Percentiles rank a stretch among this genome's conserved stretches.
These are phyloP conservation scores for Florisuga fusca DNA, from an alignment of 2,797 vertebrate genomes.

Conservation along the genomic window DNA sequence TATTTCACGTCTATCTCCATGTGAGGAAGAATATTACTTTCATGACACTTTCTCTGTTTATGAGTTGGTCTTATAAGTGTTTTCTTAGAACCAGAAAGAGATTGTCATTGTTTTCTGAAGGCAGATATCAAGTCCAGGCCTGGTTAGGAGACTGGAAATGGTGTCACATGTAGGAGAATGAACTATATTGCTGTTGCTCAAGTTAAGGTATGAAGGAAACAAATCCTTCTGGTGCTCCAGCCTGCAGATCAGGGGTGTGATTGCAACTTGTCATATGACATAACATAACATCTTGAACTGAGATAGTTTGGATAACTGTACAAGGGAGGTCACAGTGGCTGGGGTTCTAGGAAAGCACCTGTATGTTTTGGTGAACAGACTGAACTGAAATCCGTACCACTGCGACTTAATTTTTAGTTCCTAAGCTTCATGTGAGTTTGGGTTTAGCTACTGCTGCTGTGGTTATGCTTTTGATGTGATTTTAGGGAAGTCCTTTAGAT, in stretches of 20 bases:
- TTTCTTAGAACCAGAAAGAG: background rate
- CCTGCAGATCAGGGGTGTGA: background rate
- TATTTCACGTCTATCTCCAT: background rate
- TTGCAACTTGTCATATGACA: background rate
- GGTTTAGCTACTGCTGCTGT: background rate
- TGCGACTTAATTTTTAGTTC: background rate
- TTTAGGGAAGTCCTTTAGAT: background rate
- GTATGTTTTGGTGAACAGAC: background rate
- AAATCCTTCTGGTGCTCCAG: background rate
- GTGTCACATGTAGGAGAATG: background rate
- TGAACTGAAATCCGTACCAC: background rate
- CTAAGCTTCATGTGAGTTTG: background rate
- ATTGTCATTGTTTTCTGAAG: fast-evolving
- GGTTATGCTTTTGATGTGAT: background rate
- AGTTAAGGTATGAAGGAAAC: background rate
- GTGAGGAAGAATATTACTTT: background rate
- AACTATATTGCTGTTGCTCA: background rate
- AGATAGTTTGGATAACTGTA: background rate
- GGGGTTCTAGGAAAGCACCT: fast-evolving
- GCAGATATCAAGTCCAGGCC: background rate
- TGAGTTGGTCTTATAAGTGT: background rate
- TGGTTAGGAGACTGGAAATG: background rate
- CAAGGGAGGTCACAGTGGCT: background rate
- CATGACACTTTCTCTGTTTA: background rate
- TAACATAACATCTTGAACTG: background rate